Base-by-base conservation (phyloP, 1,140 invertebrate genomes). In the Bombus superbus region DNA sequence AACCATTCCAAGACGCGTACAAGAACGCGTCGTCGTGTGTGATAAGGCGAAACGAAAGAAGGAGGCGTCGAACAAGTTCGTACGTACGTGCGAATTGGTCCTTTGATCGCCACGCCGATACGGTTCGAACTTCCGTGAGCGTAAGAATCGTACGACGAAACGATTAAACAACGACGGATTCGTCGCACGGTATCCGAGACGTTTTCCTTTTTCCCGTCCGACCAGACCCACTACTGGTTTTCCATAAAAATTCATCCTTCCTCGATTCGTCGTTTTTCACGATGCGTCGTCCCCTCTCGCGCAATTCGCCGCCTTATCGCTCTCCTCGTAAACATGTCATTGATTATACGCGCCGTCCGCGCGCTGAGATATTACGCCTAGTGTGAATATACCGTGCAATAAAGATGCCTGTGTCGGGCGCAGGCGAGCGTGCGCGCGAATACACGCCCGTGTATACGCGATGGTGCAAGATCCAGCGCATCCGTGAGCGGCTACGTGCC, bases 281-380 rank as follows among this genome's bases (percentile, higher is more conserved):
- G 69, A 38, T n/a, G 62, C 47, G 42, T 66, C 47, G 42, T 66
- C 69, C 66, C 42, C 85, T 84, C 80, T 87, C 68, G 40, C 40
- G 81, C 88, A 87, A 89, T 89, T 69, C 77, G 74, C 80, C 25
- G 57, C 72, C 86, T 92, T 90, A 89, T 91, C 87, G 80, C 82
- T 53, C 84, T 66, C 85, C 91, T 93, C 91, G 90, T 92, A 89
- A 92, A 93, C 78, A 88, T 92, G 90, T 89, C 88, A 92, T 93
- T 91, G 92, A 92, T 93, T 89, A 92, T 89, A 87, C 88, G 81
- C 86, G 79, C 73, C 76, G 79, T 85, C 83, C 90, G 42, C 79
- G 68, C 84, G 79, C 81, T 87, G 73, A 89, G 85, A 90, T 90
- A 91, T 88, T 90, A 90, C 88, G 75, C 81, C 78, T 87, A 79